Percentiles rank a stretch among this genome's conserved stretches.
Conservation (phyloP, 2,797 vertebrate genomes). For the Helostoma temminkii region DNA sequence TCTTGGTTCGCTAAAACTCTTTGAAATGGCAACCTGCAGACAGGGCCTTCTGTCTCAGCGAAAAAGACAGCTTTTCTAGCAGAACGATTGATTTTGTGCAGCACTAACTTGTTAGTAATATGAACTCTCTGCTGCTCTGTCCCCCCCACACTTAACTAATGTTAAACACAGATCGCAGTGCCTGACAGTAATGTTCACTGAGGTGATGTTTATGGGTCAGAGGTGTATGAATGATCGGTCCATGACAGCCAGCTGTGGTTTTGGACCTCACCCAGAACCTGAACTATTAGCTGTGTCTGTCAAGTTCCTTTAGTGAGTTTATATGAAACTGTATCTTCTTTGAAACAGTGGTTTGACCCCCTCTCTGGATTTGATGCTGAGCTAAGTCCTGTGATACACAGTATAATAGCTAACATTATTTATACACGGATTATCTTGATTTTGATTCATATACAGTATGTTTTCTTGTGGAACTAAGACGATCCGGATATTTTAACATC, state of each 20-base stretch:
- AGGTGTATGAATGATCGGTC: constrained; percentile 73
- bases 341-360: constrained; percentile 63
- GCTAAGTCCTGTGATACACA: constrained; percentile 31
- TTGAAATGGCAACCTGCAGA: constrained; percentile 43
- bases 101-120: constrained; percentile 60
- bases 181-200: constrained; percentile 75
- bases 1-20: constrained; percentile 18
- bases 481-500: constrained; percentile 6
- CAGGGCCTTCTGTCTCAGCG: constrained; percentile 6
- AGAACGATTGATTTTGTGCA: constrained; percentile 44
- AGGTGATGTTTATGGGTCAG: constrained; percentile 74
- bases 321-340: constrained; percentile 68
- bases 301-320: constrained; percentile 61
- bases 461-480: constrained; percentile 17
- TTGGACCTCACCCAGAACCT: constrained; percentile 66
- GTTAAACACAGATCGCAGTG: constrained; percentile 75
- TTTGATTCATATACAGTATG: constrained; percentile 8
- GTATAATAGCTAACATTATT: constrained; percentile 20
- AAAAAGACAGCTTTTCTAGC: constrained; percentile 24
- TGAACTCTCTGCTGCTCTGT: constrained; percentile 60
- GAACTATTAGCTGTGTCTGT: constrained; percentile 69
- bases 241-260: constrained; percentile 73
- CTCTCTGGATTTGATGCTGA: constrained; percentile 48
- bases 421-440: constrained; percentile 26
- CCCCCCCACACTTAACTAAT: constrained; percentile 71